A percentile compares a stretch with the other conserved stretches of the same genome.
Evolutionary conservation across 1,140 invertebrate genomes (phyloP).

Genomic region (Drosophila orena): DNA sequence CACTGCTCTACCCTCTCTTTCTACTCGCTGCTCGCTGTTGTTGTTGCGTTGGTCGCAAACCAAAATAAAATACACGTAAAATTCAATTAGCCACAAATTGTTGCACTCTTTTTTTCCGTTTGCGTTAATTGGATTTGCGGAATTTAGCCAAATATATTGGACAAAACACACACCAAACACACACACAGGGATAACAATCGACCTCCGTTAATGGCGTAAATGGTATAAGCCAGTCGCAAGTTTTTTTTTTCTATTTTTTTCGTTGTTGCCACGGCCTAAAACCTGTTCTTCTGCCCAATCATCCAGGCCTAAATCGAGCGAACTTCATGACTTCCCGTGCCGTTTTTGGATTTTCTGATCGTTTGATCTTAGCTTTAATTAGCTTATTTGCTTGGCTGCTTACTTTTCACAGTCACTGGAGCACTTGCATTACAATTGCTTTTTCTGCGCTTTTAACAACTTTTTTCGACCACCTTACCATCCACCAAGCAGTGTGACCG

Average conservation of each 20-base stretch:
- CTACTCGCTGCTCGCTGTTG: slow-evolving; percentile 62
- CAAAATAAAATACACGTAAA: slow-evolving; percentile 67
- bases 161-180: slow-evolving; percentile 24
- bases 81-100: slow-evolving; percentile 76
- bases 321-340: slow-evolving; percentile 16
- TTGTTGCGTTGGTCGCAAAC: slow-evolving; percentile 54
- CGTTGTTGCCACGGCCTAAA: slow-evolving; percentile 66
- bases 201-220: slow-evolving; percentile 78
- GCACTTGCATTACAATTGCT: slow-evolving; percentile 54
- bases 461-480: slow-evolving; percentile 43
- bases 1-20: slow-evolving; percentile 25
- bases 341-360: neutral
- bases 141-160: slow-evolving; percentile 70
- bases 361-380: slow-evolving; percentile 14
- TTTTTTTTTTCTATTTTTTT: slow-evolving; percentile 57
- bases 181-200: slow-evolving; percentile 69
- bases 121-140: slow-evolving; percentile 69
- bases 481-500: slow-evolving; percentile 26
- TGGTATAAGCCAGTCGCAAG: slow-evolving; percentile 80
- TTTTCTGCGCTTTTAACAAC: slow-evolving; percentile 46
- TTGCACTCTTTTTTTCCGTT: slow-evolving; percentile 61
- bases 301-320: slow-evolving; percentile 40
- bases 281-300: slow-evolving; percentile 76
- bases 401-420: slow-evolving; percentile 60
- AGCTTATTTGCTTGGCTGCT: slow-evolving; percentile 16